Base-by-base conservation (phyloP, 2,797 vertebrate genomes). In the Bufotes viridis region DNA sequence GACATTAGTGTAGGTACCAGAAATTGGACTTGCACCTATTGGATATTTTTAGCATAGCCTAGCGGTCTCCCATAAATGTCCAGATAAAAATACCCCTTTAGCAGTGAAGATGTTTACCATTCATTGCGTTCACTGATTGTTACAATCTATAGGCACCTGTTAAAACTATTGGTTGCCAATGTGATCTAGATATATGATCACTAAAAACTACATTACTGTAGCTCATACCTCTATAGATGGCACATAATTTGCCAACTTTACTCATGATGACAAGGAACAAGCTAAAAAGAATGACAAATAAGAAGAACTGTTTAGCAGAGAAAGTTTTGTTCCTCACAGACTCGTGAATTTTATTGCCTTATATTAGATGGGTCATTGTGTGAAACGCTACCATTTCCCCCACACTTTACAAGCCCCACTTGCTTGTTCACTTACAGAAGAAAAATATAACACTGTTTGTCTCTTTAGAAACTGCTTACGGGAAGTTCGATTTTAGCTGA, bases 401-500 rank as follows among this genome's bases (percentile, higher is more conserved):
- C 67, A 87, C 20, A 72, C 60, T 83, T 89, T 87, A 87, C 80
- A 79, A 85, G 75, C 78, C 85, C 81, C 80, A 60, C 74, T 83
- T 87, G 63, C 81, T 74, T 80, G 75, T 83, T 87, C 88, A 87
- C 72, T 89, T 84, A 87, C 85, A 89, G 75, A 83, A 84, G 57
- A 85, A 80, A 87, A 87, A 87, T 79, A 89, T 84, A 85, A 57
- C 65, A 65, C 65, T 89, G 88, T 89, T 86, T 89, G 85, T 89
- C 88, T 89, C 85, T 87, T 89, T 89, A 87, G 85, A 87, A 89
- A 89, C 74, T 89, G 85, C 88, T 89, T 87, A 87, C 85, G 85
- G 88, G 88, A 87, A 87, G 74, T 89, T 89, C 88, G 85, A 87
- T 89, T 87, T 89, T 89, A 89, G 81, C 85, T 87, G 88, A 84